Conservation (phyloP, 2,113 vertebrate species). For the Dipodomys ordii region DNA sequence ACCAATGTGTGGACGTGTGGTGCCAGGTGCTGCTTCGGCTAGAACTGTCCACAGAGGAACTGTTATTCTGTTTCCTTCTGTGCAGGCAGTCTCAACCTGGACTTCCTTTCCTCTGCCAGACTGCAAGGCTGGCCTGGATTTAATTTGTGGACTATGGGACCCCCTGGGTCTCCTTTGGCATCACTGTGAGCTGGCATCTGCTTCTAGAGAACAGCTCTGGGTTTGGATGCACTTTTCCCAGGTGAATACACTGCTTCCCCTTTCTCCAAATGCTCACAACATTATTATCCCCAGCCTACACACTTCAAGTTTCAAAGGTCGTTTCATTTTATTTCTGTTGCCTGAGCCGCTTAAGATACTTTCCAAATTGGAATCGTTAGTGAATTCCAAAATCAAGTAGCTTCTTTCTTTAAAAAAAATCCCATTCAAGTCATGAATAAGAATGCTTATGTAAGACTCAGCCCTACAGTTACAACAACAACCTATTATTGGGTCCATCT, state of each 20-base stretch:
- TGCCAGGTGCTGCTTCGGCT: constrained; percentile 58
- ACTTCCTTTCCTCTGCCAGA: constrained; percentile 57
- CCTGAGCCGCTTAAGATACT: constrained; percentile 47
- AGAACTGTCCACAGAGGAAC: constrained; percentile 62
- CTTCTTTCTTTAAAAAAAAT: neutral
- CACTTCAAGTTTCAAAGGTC: constrained; percentile 52
- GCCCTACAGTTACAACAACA: neutral
- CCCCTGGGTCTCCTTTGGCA: constrained; percentile 60
- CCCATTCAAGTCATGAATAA: constrained; percentile 42
- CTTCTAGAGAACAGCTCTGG: constrained; percentile 38
- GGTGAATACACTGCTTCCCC: constrained; percentile 32
- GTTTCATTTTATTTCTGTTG: constrained; percentile 72
- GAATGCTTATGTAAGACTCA: constrained; percentile 49
- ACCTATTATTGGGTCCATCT: too few species aligned
- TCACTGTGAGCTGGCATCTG: neutral
- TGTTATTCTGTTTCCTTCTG: constrained; percentile 21
- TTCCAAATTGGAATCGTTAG: constrained; percentile 70
- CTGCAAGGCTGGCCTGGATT: constrained; percentile 46
- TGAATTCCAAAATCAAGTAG: constrained; percentile 47
- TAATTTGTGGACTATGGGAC: constrained; percentile 45
- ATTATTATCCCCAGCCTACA: constrained; percentile 55
- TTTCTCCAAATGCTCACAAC: constrained; percentile 58
- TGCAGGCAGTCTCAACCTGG: constrained; percentile 47
- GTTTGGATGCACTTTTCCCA: constrained; percentile 58
- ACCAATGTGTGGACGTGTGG: neutral